Evolutionary conservation across 2,888 invertebrate species (phyloP).

Genomic region (Diabrotica balteata): DNA sequence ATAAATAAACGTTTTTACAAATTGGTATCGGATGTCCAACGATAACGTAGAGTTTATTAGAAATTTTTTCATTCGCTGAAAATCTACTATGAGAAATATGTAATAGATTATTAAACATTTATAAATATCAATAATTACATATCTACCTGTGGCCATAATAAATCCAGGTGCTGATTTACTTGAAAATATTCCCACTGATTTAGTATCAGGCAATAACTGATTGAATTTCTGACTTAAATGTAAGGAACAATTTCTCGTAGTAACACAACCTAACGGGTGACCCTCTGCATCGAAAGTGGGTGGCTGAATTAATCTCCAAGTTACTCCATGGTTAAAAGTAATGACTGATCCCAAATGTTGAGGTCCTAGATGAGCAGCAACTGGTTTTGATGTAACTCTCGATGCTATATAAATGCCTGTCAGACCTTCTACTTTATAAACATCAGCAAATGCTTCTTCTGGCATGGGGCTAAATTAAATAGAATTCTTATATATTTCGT

Average conservation of each 20-base stretch:
- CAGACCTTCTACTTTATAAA: slow-evolving; percentile 87
- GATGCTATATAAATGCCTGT: slow-evolving; percentile 91
- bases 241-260: slow-evolving; percentile 76
- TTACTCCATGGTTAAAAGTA: slow-evolving; percentile 85
- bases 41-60: too few species aligned
- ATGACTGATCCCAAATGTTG: slow-evolving; percentile 82
- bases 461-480: slow-evolving; percentile 69
- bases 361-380: slow-evolving; percentile 66
- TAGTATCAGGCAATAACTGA: slow-evolving; percentile 80
- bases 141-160: slow-evolving; percentile 85
- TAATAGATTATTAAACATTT: too few species aligned
- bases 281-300: slow-evolving; percentile 76
- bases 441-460: slow-evolving; percentile 84
- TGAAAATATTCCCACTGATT: slow-evolving; percentile 82
- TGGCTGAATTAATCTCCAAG: slow-evolving; percentile 79
- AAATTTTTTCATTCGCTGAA: too few species aligned
- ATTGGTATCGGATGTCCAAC: too few species aligned
- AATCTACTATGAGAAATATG: too few species aligned
- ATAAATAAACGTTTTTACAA: too few species aligned
- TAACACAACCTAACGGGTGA: slow-evolving; percentile 70
- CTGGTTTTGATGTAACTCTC: slow-evolving; percentile 68
- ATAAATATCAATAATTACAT: slow-evolving; percentile 56
- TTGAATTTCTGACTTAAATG: slow-evolving; percentile 89
- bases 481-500: too few species aligned
- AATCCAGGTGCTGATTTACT: slow-evolving; percentile 88